Base-by-base conservation (phyloP, 2,797 vertebrate genomes). In the Tiaroga cobitis region DNA sequence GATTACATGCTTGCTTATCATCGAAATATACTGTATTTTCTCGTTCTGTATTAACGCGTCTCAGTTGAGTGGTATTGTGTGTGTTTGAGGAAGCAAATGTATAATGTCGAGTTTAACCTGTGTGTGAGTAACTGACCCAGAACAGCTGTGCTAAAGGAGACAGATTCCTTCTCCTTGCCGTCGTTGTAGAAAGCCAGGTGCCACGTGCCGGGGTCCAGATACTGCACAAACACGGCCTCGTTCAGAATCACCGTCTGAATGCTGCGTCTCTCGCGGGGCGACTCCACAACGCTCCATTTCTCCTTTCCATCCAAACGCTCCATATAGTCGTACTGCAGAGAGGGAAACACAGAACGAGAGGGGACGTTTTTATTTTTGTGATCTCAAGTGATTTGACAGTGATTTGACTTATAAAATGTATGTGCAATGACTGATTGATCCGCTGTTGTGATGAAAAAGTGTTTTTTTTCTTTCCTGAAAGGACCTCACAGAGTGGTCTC, bases 161-260 rank as follows among this genome's bases (percentile, higher is more conserved):
- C 96, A 0, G 95, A 93, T 90, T 99, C 98, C 82, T 96, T 97
- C 94, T 99, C 98, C 85, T 97, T 97, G 72, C 98, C 97, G 0
- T 99, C 98, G 0, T 99, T 99, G 94, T 99, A 99, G 93, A 99
- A 99, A 3, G 98, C 98, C 92, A 99, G 93, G 92, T 99, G 97
- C 98, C 98, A 99, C 83, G 97, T 93, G 1, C 98, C 98, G 16
- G 96, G 95, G 3, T 99, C 98, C 95, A 99, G 90, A 94, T 97
- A 99, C 77, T 99, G 98, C 43, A 99, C 97, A 74, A 99, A 99
- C 90, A 98, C 97, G 0, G 98, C 98, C 90, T 99, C 98, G 4
- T 99, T 99, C 89, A 99, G 97, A 13, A 99, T 97, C 43, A 99
- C 96, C 0, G 98, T 99, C 90, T 99, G 98, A 85, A 99, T 96